Percentiles rank a stretch among this genome's conserved stretches.
Conservation (phyloP, 2,888 invertebrate species). For the Slavum lentiscoides region DNA sequence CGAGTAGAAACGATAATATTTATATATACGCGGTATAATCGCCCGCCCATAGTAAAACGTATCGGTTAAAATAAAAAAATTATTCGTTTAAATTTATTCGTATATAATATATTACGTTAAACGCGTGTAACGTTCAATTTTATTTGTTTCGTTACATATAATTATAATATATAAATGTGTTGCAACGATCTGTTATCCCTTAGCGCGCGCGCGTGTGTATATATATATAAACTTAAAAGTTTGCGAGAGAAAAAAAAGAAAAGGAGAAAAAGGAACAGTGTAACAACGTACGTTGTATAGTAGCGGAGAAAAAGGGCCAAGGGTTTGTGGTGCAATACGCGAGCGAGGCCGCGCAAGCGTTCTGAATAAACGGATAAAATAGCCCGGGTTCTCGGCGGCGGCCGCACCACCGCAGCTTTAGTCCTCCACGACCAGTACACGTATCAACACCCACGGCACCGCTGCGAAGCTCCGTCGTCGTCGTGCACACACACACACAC, state of each 20-base stretch:
- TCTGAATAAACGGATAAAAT: constrained; percentile 3
- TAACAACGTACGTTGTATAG: not conserved
- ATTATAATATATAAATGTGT: no score
- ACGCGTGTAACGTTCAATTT: no score
- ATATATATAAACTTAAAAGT: constrained; percentile 36
- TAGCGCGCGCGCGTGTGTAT: not conserved
- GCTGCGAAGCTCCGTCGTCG: not conserved
- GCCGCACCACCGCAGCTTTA: constrained; percentile 19
- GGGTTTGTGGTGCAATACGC: constrained; percentile 33
- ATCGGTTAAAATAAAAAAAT: no score
- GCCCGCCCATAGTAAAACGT: no score
- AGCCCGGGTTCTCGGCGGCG: constrained; percentile 32
- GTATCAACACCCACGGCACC: constrained; percentile 21
- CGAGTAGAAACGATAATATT: no score
- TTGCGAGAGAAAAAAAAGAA: not conserved
- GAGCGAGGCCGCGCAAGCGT: constrained; percentile 35
- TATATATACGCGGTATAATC: no score
- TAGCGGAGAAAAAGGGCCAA: constrained; percentile 17
- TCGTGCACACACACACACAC: not conserved
- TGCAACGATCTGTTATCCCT: constrained; percentile 36
- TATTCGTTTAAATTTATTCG: no score
- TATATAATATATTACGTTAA: not conserved
- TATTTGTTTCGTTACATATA: not conserved
- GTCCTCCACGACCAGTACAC: constrained; percentile 34
- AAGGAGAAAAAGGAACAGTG: no score